A percentile compares a stretch with the other conserved stretches of the same genome.
These are phyloP conservation scores for Struthio camelus DNA, from an alignment of 2,113 vertebrate species.

Conservation along the genomic window DNA sequence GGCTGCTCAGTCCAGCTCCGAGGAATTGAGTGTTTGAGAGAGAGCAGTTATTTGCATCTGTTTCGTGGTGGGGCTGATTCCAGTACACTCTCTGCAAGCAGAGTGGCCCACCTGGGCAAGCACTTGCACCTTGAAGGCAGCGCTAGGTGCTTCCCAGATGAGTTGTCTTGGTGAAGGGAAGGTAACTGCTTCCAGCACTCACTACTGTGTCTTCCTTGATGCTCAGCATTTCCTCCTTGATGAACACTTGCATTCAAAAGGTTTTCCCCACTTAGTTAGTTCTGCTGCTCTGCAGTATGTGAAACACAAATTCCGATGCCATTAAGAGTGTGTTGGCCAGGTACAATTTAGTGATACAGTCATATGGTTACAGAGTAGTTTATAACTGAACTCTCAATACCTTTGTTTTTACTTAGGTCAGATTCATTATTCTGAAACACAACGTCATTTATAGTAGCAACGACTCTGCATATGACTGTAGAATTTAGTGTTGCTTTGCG, in stretches of 20 bases:
- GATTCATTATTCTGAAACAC: background rate
- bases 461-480: background rate
- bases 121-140: background rate
- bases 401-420: background rate
- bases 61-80: background rate
- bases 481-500: background rate
- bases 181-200: background rate
- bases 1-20: background rate
- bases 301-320: background rate
- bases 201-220: background rate
- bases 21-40: background rate
- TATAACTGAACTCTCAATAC: background rate
- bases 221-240: background rate
- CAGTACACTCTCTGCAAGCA: background rate
- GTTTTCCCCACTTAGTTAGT: fast-evolving
- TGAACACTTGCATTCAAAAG: background rate
- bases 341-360: background rate
- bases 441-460: background rate
- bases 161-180: background rate
- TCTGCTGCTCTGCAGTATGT: background rate
- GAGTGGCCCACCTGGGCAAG: background rate
- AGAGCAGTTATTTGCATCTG: background rate
- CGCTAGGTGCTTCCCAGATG: background rate
- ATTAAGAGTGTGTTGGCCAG: background rate
- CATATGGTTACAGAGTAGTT: background rate